phyloP scores from a whole-genome alignment of 2,797 vertebrate genomes.

The Sebastes goodei region DNA sequence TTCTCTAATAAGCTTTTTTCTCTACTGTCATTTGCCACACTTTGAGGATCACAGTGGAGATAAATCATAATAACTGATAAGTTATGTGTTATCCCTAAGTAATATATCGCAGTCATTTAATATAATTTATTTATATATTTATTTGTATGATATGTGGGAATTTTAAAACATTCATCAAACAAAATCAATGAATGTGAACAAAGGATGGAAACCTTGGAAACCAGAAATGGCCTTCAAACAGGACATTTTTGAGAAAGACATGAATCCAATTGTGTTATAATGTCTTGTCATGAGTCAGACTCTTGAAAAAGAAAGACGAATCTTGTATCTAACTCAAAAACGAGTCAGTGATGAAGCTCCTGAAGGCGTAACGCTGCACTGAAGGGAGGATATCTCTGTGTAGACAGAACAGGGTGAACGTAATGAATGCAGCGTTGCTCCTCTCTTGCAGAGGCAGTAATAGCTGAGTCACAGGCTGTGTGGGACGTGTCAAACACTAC shows the following conservation, averaged over 20 bases:
- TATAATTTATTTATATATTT: background rate
- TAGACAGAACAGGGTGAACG: conserved; percentile 1
- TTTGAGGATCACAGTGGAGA: background rate
- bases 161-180: background rate
- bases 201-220: background rate
- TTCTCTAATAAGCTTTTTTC: background rate
- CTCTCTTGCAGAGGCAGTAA: conserved; percentile 47
- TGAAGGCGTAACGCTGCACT: background rate
- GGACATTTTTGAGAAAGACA: background rate
- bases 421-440: conserved; percentile 22
- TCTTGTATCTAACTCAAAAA: background rate
- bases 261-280: background rate
- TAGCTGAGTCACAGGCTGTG: conserved; percentile 69
- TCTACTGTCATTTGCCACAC: background rate
- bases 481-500: conserved; percentile 51
- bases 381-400: background rate
- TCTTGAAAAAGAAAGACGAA: background rate
- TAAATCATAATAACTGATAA: background rate
- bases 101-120: background rate
- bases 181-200: background rate
- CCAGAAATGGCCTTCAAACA: background rate
- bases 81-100: background rate
- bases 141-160: background rate
- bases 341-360: background rate
- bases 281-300: background rate